phyloP scores from a whole-genome alignment of 1,140 invertebrate species.

The Rhizoglyphus robini region DNA sequence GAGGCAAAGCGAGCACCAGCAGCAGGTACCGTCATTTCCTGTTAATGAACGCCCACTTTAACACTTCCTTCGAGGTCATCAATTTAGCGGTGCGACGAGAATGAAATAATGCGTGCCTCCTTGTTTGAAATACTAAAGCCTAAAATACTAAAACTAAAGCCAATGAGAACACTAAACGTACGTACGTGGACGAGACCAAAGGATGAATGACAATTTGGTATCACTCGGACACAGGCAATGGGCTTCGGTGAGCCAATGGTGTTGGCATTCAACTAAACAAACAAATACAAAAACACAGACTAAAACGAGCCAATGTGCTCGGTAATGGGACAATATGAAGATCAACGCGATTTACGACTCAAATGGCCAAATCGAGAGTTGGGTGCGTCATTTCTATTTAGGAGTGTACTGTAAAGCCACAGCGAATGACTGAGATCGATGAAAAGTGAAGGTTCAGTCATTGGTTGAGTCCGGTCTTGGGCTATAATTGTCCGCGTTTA shows the following conservation, averaged over 20 bases:
- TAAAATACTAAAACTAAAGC: too few species aligned
- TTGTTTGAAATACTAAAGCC: neutral
- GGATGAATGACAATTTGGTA: too few species aligned
- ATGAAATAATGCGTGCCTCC: neutral
- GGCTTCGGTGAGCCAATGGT: too few species aligned
- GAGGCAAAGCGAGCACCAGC: neutral
- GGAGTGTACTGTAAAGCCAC: too few species aligned
- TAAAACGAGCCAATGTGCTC: neutral
- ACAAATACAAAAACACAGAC: neutral
- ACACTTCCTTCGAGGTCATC: neutral
- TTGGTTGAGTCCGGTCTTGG: too few species aligned
- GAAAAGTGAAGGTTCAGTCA: too few species aligned
- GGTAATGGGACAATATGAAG: neutral
- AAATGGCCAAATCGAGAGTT: neutral
- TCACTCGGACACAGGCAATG: too few species aligned
- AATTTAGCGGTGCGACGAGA: neutral
- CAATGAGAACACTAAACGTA: neutral
- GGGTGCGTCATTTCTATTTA: too few species aligned
- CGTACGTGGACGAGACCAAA: neutral
- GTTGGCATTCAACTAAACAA: neutral
- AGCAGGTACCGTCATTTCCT: neutral
- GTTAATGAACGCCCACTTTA: too few species aligned
- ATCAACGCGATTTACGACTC: too few species aligned
- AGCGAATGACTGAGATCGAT: too few species aligned
- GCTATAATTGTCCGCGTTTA: too few species aligned